These are phyloP conservation scores for Halictus quadricinctus DNA, from an alignment of 2,888 invertebrate species.

Conservation along the genomic window DNA sequence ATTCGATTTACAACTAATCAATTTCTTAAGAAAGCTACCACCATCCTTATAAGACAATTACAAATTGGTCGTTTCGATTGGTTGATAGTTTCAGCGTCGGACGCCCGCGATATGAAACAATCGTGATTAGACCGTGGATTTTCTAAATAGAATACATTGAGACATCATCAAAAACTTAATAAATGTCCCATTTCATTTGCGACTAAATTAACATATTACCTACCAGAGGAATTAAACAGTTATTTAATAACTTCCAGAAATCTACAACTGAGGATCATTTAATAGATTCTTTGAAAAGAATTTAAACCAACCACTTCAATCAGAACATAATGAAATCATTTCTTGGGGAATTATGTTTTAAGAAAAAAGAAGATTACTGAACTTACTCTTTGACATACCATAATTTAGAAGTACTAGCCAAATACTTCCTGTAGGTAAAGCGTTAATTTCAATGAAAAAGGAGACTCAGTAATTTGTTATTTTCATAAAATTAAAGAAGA, in stretches of 20 bases:
- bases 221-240: neutral
- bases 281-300: neutral
- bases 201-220: neutral
- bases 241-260: neutral
- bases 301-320: neutral
- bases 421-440: neutral
- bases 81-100: conserved; percentile 8
- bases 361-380: too few species aligned
- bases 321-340: too few species aligned
- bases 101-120: neutral
- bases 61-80: neutral
- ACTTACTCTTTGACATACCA: neutral
- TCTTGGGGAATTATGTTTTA: neutral
- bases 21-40: neutral
- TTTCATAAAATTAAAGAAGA: neutral
- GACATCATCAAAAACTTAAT: neutral
- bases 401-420: neutral
- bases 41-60: neutral
- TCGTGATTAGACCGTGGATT: neutral
- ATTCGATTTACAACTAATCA: neutral
- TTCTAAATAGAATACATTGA: neutral
- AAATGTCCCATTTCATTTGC: neutral
- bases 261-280: neutral
- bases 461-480: neutral
- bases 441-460: neutral